These are phyloP conservation scores for Ectobius pallidus DNA, from an alignment of 2,888 invertebrate genomes.

Conservation along the genomic window DNA sequence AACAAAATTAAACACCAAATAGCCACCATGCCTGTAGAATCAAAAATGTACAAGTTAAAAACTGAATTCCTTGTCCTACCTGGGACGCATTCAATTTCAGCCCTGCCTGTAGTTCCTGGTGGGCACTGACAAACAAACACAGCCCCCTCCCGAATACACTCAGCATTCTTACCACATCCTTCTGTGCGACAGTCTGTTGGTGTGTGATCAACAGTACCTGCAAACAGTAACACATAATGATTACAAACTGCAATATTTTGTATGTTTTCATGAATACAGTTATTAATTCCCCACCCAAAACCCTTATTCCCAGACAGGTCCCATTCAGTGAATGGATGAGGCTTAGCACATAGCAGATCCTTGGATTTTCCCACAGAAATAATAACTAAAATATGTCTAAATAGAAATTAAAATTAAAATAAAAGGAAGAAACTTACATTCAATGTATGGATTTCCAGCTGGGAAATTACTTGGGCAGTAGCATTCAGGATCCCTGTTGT, in stretches of 20 bases:
- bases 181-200: conserved; percentile 80
- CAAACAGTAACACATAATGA: not conserved
- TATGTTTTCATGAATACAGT: too few species aligned
- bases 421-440: conserved; percentile 67
- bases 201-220: conserved; percentile 65
- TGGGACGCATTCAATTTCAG: conserved; percentile 72
- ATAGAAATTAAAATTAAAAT: too few species aligned
- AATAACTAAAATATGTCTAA: too few species aligned
- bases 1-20: conserved; percentile 6
- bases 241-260: too few species aligned
- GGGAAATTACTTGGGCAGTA: conserved; percentile 84
- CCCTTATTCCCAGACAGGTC: too few species aligned
- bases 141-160: conserved; percentile 83
- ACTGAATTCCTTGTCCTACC: conserved; percentile 56
- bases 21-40: conserved; percentile 8
- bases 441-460: conserved; percentile 81
- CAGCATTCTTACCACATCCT: conserved; percentile 85
- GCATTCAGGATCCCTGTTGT: conserved; percentile 72
- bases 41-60: not conserved
- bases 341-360: too few species aligned
- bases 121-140: conserved; percentile 83
- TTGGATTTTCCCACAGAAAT: too few species aligned
- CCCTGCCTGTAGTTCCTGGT: conserved; percentile 74
- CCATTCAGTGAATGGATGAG: too few species aligned
- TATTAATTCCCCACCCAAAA: too few species aligned